Conservation (phyloP, 2,113 vertebrate genomes). For the Nibea coibor region DNA sequence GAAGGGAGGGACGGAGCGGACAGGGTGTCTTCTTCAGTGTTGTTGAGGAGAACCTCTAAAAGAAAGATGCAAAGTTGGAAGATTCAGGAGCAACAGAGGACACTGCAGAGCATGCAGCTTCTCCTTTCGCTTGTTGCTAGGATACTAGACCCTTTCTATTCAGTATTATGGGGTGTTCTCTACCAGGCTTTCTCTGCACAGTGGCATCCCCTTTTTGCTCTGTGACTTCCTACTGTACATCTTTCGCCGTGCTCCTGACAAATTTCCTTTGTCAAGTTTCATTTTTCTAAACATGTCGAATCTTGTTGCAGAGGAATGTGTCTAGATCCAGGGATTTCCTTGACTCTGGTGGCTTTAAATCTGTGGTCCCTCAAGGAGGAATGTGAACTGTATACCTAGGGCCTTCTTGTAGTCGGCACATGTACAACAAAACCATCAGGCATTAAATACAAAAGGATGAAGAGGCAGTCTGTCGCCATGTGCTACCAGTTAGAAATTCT, state of each 20-base stretch:
- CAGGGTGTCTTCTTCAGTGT: conserved; percentile 16
- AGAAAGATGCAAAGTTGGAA: conserved; percentile 57
- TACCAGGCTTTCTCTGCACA: conserved; percentile 38
- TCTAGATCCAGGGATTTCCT: neutral
- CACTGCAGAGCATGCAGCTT: conserved; percentile 69
- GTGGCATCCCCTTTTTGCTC: conserved; percentile 35
- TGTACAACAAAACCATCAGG: conserved; percentile 21
- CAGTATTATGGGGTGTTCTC: conserved; percentile 65
- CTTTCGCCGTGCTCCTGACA: conserved; percentile 13
- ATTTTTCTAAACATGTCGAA: conserved; percentile 57
- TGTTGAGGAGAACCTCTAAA: conserved; percentile 36
- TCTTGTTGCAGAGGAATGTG: conserved; percentile 54
- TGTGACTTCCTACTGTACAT: conserved; percentile 4
- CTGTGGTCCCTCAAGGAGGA: conserved; percentile 32
- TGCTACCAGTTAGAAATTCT: conserved; percentile 34
- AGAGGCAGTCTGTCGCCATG: conserved; percentile 12
- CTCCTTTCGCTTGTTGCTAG: conserved; percentile 80
- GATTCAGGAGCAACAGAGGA: conserved; percentile 68
- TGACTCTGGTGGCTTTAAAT: conserved; percentile 22
- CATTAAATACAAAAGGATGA: conserved; percentile 10
- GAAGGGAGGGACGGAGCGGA: neutral
- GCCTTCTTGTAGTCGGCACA: conserved; percentile 27
- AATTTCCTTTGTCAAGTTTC: conserved; percentile 37
- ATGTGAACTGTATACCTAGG: conserved; percentile 35
- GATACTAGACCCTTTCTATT: conserved; percentile 69